Conservation (phyloP, 2,797 vertebrate species). For the Pangasius mekongensis region DNA sequence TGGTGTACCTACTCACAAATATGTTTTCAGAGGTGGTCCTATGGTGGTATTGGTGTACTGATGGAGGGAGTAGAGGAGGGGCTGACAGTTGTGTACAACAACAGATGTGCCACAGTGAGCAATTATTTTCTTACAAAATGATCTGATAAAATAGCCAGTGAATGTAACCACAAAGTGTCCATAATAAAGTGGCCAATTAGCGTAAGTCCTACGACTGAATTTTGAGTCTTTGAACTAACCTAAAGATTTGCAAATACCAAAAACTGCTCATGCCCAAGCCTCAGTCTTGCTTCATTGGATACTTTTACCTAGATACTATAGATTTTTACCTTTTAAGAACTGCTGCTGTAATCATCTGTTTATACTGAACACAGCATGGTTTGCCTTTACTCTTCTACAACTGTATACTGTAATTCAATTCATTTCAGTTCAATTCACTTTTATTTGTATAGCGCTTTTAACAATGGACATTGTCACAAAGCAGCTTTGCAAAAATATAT, state of each 20-base stretch:
- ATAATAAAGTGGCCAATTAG: not conserved
- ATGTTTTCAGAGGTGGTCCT: not conserved
- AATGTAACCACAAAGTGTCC: not conserved
- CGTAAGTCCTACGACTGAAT: not conserved
- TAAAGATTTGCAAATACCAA: not conserved
- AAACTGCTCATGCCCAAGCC: not conserved
- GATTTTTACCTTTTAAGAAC: not conserved
- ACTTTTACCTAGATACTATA: not conserved
- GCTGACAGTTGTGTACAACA: not conserved
- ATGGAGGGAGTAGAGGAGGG: not conserved
- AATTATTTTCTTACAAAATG: not conserved
- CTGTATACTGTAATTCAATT: not conserved
- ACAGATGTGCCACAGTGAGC: not conserved
- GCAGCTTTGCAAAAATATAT: no score
- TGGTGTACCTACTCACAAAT: not conserved
- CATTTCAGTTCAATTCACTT: no score
- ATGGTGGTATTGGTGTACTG: not conserved
- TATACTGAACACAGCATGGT: not conserved
- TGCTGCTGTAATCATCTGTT: slow-evolving; percentile 9
- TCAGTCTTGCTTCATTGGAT: not conserved
- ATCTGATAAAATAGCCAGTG: not conserved
- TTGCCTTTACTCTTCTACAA: not conserved
- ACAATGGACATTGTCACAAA: no score
- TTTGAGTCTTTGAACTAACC: not conserved
- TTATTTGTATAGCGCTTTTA: no score